Evolutionary conservation across 2,797 vertebrate genomes (phyloP), one percentile per base, ranked within the genome.

Genomic region (Myotis myotis): DNA sequence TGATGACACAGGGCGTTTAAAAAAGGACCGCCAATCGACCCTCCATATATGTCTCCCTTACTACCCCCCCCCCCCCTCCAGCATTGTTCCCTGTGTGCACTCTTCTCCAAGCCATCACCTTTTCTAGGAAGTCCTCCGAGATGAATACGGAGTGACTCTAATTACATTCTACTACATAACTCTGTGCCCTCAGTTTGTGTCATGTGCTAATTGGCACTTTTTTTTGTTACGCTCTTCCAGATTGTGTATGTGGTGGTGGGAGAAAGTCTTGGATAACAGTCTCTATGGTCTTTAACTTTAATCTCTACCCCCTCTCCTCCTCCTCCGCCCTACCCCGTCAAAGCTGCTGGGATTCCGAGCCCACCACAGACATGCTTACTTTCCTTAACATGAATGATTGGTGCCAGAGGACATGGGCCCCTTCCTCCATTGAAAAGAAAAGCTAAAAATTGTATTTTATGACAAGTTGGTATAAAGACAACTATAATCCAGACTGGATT

Each of bases 121-220:
- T 83, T 79, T 15, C 47, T 25, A 57, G 30, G 62, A 87, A 75
- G n/a, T 79, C 55, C 57, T 49, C 84, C 70, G 90, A 41, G 68
- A 53, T 49, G 10, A 71, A 55, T 44, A 57, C 44, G 16, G 74
- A 64, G 8, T 16, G 22, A 72, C 74, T 64, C 72, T 81, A 41
- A 38, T 84, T 49, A 28, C 28, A n/a, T 68, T 76, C 15, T 47
- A 25, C 36, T 8, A 8, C 10, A 1, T 17, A 68, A 51, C 44
- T 81, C 28, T 8, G 30, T 51, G 38, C 16, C 30, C 75, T 78
- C 13, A 1, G 36, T 62, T 30, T 62, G 22, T 47, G 72, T 38
- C 76, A 36, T 9, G 16, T 20, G 28, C 10, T 55, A 55, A 74
- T 2, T 47, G 41, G 36, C 1, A 72, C 36, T n/a, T 86, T 70